These are phyloP conservation scores for Drosophila atripex DNA, from an alignment of 2,888 invertebrate species.

Conservation along the genomic window DNA sequence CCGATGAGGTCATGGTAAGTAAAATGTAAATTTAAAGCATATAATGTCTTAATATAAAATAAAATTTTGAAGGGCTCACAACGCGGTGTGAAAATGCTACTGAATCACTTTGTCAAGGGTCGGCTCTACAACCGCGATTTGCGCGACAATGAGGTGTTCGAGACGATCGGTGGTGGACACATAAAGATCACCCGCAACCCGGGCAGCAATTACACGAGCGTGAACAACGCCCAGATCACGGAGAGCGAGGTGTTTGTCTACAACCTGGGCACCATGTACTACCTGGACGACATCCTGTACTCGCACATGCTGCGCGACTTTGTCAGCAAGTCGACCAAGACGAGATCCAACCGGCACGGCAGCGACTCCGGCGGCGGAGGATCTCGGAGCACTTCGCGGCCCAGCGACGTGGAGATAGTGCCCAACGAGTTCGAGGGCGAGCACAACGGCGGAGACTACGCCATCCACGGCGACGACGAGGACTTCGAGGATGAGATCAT, in stretches of 20 bases:
- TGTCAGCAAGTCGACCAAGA: constrained; percentile 73
- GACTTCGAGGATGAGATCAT: constrained; percentile 84
- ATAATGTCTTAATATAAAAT: background rate
- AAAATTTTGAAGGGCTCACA: constrained; percentile 84
- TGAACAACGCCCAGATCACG: constrained; percentile 86
- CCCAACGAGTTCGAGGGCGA: constrained; percentile 83
- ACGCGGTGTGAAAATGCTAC: constrained; percentile 86
- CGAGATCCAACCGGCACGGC: constrained; percentile 70
- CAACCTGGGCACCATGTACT: constrained; percentile 88
- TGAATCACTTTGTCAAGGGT: constrained; percentile 87
- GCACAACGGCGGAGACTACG: constrained; percentile 80
- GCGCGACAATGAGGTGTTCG: constrained; percentile 85
- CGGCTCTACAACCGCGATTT: constrained; percentile 86
- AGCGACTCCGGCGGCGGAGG: constrained; percentile 69
- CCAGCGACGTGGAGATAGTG: constrained; percentile 83
- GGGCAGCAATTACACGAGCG: constrained; percentile 84
- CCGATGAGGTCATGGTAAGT: constrained; percentile 85
- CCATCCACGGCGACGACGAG: constrained; percentile 82
- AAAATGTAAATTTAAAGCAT: background rate
- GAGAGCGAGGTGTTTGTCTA: constrained; percentile 88
- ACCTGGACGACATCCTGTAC: constrained; percentile 86
- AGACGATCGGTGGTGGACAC: constrained; percentile 86
- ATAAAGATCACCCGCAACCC: constrained; percentile 85
- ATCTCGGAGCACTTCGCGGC: constrained; percentile 69
- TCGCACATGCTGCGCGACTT: constrained; percentile 82